Evolutionary conservation across 2,888 invertebrate genomes (phyloP).

Genomic region (Schrankia costaestrigalis): DNA sequence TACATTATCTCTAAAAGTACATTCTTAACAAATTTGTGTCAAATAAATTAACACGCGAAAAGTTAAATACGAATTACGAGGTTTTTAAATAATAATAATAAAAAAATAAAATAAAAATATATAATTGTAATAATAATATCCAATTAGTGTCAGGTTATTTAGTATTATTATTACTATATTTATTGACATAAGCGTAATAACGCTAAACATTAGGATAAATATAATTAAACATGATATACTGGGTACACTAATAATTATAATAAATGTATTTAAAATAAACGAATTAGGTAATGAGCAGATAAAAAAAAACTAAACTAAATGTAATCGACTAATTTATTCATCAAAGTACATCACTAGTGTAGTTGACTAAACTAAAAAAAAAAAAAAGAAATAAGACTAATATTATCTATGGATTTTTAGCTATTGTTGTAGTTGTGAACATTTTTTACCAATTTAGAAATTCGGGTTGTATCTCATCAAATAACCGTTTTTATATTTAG

Average conservation of each 20-base stretch:
- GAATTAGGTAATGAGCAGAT: conserved; percentile 34
- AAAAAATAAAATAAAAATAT: conserved; percentile 33
- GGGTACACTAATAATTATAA: conserved; percentile 22
- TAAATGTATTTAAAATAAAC: conserved; percentile 22
- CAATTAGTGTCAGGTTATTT: conserved; percentile 55
- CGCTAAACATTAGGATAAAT: conserved; percentile 27
- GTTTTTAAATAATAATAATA: too few species aligned
- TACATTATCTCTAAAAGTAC: conserved; percentile 2
- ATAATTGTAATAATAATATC: conserved; percentile 60
- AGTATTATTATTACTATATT: conserved; percentile 38
- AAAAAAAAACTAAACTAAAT: conserved; percentile 18
- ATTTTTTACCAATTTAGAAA: too few species aligned
- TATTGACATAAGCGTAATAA: conserved; percentile 37
- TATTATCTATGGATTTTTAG: conserved; percentile 5
- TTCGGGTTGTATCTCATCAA: too few species aligned
- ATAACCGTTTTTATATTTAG: neutral
- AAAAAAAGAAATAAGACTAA: conserved; percentile 7
- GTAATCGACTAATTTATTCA: conserved; percentile 32
- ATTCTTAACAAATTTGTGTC: conserved; percentile 7
- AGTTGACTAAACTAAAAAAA: conserved; percentile 8
- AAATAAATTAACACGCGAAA: conserved; percentile 4
- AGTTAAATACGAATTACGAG: conserved; percentile 17
- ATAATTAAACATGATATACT: conserved; percentile 24
- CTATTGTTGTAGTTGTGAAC: neutral
- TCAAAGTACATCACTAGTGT: conserved; percentile 31